phyloP scores from a whole-genome alignment of 2,113 vertebrate genomes.

The Rhegmatorhina hoffmannsi region DNA sequence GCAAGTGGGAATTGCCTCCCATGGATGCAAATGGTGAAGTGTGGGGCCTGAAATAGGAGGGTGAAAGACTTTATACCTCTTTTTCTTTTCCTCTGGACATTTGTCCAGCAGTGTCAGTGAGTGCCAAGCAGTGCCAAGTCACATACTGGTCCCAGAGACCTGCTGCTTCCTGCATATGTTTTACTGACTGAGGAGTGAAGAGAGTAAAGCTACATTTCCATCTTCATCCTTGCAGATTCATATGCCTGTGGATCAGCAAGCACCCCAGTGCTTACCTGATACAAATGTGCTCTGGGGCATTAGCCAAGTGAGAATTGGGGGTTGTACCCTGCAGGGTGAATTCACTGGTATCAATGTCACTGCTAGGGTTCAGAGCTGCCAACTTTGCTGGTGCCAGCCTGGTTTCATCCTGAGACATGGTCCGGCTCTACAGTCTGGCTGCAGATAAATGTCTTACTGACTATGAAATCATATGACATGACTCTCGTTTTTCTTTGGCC shows the following conservation, averaged over 20 bases:
- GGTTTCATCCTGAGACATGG: background rate
- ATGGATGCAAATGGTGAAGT: background rate
- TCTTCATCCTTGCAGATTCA: background rate
- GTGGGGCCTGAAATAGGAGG: fast-evolving
- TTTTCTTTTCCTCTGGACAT: background rate
- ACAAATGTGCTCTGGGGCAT: background rate
- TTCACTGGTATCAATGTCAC: background rate
- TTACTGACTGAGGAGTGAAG: background rate
- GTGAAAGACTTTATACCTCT: background rate
- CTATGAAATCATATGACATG: background rate
- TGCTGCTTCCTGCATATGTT: background rate
- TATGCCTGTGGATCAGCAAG: fast-evolving
- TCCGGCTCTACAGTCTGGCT: fast-evolving
- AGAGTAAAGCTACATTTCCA: background rate
- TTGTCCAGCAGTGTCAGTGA: background rate
- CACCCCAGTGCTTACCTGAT: background rate
- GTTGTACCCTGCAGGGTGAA: background rate
- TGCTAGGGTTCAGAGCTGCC: background rate
- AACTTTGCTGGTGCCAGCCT: fast-evolving
- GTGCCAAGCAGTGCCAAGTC: background rate
- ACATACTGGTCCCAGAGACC: background rate
- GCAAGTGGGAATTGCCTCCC: background rate
- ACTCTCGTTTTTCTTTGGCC: background rate
- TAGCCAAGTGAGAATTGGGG: background rate
- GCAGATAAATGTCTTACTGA: background rate